Percentiles rank a stretch among this genome's conserved stretches.
Conservation (phyloP, 2,888 invertebrate species). For the Entomobrya multifasciata region DNA sequence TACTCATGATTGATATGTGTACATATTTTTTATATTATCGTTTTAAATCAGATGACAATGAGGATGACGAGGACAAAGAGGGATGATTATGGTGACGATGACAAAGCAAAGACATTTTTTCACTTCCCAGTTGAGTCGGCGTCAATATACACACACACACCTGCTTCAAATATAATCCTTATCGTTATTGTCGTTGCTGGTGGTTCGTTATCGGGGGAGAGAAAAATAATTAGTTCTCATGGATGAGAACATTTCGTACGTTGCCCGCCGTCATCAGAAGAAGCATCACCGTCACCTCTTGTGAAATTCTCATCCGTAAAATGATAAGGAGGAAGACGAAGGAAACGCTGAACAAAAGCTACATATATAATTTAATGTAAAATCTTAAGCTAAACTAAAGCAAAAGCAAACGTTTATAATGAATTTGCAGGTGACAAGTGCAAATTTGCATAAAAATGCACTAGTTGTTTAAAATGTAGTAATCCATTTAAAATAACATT, state of each 20-base stretch:
- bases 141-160: not conserved
- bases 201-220: conserved; percentile 1
- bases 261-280: conserved; percentile 15
- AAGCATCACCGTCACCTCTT: not conserved
- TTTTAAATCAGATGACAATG: conserved; percentile 49
- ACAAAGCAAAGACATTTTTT: conserved; percentile 50
- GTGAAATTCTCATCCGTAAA: conserved; percentile 54
- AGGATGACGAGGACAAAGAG: conserved; percentile 7
- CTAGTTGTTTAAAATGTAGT: not conserved
- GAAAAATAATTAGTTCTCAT: conserved; percentile 47
- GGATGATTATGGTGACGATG: conserved; percentile 45
- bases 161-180: not conserved
- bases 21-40: not conserved
- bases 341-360: conserved; percentile 14
- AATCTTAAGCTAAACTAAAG: not conserved
- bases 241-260: conserved; percentile 15
- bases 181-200: conserved; percentile 29
- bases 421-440: too few relatives aligned
- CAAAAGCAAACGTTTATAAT: too few relatives aligned
- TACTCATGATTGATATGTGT: not conserved
- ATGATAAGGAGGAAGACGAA: conserved; percentile 28
- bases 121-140: conserved; percentile 56
- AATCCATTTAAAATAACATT: too few relatives aligned
- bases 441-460: too few relatives aligned
- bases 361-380: conserved; percentile 20